Percentiles rank a stretch among this genome's conserved stretches.
phyloP scores from a whole-genome alignment of 2,113 vertebrate species.

The Maccullochella peelii region DNA sequence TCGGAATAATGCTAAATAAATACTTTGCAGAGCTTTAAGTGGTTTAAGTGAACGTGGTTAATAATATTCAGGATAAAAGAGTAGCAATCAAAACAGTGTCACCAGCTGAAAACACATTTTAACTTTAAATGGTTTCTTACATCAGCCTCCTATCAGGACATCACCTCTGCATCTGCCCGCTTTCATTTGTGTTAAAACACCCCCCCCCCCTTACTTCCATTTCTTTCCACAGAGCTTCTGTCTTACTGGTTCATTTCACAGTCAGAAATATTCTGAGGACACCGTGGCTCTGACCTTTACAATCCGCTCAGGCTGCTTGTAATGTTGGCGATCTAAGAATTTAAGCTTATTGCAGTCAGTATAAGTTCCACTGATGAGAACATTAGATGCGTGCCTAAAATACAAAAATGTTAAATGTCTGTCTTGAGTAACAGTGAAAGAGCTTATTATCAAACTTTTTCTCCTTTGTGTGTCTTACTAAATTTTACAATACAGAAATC shows the following conservation, averaged over 20 bases:
- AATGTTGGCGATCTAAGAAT: constrained; percentile 37
- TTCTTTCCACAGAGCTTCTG: constrained; percentile 3
- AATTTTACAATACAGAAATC: neutral
- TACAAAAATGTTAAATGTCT: constrained; percentile 11
- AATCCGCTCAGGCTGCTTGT: constrained; percentile 24
- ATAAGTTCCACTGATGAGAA: constrained; percentile 38
- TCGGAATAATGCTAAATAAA: constrained; percentile 15
- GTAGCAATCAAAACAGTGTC: constrained; percentile 11
- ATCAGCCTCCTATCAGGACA: constrained; percentile 7
- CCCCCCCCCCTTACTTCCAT: neutral
- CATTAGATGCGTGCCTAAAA: constrained; percentile 19
- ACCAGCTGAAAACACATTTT: neutral
- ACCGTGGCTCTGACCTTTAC: constrained; percentile 31
- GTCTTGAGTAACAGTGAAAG: neutral
- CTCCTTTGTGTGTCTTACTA: neutral
- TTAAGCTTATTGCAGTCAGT: constrained; percentile 41
- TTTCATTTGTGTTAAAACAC: neutral
- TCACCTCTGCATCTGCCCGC: neutral
- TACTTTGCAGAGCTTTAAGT: neutral
- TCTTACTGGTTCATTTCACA: constrained; percentile 4
- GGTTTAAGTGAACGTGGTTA: constrained; percentile 15
- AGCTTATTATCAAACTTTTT: neutral
- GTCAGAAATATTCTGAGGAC: constrained; percentile 26
- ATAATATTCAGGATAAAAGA: neutral
- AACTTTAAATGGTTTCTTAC: neutral